Percentiles rank a stretch among this genome's conserved stretches.
Evolutionary conservation across 2,113 vertebrate species (phyloP).

Genomic region (Ancistrus triradiatus): DNA sequence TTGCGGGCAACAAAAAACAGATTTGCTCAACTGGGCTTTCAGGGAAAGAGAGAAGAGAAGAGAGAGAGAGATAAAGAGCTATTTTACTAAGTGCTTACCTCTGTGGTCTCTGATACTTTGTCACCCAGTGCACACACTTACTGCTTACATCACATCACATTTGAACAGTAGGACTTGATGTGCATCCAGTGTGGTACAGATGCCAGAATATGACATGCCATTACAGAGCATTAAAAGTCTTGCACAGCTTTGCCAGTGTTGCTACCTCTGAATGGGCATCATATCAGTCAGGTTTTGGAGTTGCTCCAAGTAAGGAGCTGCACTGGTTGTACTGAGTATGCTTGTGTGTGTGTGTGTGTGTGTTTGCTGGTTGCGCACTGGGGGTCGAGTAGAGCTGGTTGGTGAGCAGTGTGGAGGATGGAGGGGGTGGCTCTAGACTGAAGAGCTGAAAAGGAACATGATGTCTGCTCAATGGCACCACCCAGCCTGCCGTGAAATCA

Average conservation of each 20-base stretch:
- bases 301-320: neutral
- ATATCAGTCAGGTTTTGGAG: constrained; percentile 3
- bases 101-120: constrained; percentile 19
- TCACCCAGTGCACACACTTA: constrained; percentile 23
- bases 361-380: constrained; percentile 25
- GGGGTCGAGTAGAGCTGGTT: constrained; percentile 27
- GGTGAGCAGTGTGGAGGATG: constrained; percentile 30
- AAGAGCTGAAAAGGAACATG: constrained; percentile 43
- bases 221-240: neutral
- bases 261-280: neutral
- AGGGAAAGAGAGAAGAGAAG: constrained; percentile 29
- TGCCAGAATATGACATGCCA: constrained; percentile 15
- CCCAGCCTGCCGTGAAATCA: constrained; percentile 59
- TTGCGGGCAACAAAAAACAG: constrained; percentile 54
- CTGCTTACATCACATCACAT: constrained; percentile 17
- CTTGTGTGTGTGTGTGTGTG: constrained; percentile 17
- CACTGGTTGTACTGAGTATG: neutral
- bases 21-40: constrained; percentile 44
- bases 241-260: neutral
- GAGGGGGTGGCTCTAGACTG: constrained; percentile 34
- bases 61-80: constrained; percentile 32
- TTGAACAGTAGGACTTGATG: constrained; percentile 9
- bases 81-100: constrained; percentile 25
- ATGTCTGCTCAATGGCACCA: constrained; percentile 53
- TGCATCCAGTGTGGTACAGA: constrained; percentile 5